Conservation (phyloP, 2,888 invertebrate species). For the Acheta domesticus region DNA sequence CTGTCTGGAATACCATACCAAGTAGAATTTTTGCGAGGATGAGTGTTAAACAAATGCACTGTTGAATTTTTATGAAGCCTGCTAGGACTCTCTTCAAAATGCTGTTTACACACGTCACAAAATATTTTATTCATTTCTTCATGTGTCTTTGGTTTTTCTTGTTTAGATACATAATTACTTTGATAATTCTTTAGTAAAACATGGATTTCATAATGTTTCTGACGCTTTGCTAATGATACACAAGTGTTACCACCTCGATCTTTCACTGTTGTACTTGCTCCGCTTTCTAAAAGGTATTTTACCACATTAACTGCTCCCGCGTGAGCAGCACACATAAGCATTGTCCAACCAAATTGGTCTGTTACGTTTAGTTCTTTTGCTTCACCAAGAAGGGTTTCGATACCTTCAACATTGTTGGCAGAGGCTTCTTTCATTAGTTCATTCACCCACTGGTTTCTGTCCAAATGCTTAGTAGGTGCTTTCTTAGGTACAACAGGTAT, state of each 20-base stretch:
- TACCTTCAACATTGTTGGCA: constrained; percentile 48
- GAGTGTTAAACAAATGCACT: constrained; percentile 65
- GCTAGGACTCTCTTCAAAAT: constrained; percentile 46
- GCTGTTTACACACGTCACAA: constrained; percentile 61
- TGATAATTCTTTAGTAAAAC: constrained; percentile 42
- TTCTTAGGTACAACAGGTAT: not conserved
- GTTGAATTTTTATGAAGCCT: constrained; percentile 66
- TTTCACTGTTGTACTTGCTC: constrained; percentile 55
- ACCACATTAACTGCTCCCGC: constrained; percentile 62
- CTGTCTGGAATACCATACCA: constrained; percentile 63
- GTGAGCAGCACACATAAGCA: constrained; percentile 76
- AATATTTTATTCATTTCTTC: constrained; percentile 45
- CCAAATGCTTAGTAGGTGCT: not conserved
- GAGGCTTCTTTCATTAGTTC: constrained; percentile 45
- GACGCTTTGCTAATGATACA: constrained; percentile 58
- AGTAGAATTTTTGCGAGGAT: constrained; percentile 52
- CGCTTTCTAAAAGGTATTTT: constrained; percentile 56
- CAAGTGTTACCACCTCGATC: constrained; percentile 67
- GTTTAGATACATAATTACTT: constrained; percentile 30
- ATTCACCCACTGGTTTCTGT: constrained; percentile 25
- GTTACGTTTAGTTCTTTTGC: constrained; percentile 51
- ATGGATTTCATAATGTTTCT: constrained; percentile 51
- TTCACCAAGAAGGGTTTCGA: constrained; percentile 36
- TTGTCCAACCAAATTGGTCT: constrained; percentile 75
- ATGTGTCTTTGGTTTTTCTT: not conserved